Evolutionary conservation across 2,797 vertebrate genomes (phyloP), one percentile per base, ranked within the genome.

Genomic region (Gastrophryne carolinensis): DNA sequence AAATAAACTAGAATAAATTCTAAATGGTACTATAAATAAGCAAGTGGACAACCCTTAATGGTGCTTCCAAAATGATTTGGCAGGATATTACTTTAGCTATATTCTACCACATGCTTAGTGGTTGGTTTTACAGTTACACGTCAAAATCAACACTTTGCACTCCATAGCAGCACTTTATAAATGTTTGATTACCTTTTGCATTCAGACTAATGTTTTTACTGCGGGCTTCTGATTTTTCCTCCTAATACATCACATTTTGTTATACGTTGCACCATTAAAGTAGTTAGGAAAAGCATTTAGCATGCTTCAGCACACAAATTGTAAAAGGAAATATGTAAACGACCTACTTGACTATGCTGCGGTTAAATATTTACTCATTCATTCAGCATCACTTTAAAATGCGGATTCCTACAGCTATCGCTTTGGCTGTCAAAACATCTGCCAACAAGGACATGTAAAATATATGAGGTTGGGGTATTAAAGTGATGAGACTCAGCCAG

Each of bases 341-440:
- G 12, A 13, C 32, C 58, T 65, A 21, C 35, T 64, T 52, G 19
- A 44, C 63, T 47, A 52, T 19, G 27, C 30, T 9, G 15, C 27
- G 29, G 26, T 64, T 47, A 63, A 64, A 71, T 63, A 63, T 64
- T 64, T 26, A 56, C 11, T 60, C 29, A 21, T 12, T 24, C 53
- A 30, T 37, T 54, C 10, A 49, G 26, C 26, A 15, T n/a, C 5
- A 26, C 24, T 61, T 53, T 70, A 29, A 69, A 76, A 69, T 70
- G 32, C 5, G 11, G 62, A 56, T 29, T 47, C 21, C 34, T 62
- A 13, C 37, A 64, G 66, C 9, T 49, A 41, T 21, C 56, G 19
- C 23, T 35, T 64, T 49, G 57, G 58, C 64, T 77, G 74, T 77
- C 74, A 77, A 64, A 71, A 77, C 66, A 77, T 56, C 47, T 71